Conservation (phyloP, 2,888 invertebrate species). For the Agriopis marginaria region DNA sequence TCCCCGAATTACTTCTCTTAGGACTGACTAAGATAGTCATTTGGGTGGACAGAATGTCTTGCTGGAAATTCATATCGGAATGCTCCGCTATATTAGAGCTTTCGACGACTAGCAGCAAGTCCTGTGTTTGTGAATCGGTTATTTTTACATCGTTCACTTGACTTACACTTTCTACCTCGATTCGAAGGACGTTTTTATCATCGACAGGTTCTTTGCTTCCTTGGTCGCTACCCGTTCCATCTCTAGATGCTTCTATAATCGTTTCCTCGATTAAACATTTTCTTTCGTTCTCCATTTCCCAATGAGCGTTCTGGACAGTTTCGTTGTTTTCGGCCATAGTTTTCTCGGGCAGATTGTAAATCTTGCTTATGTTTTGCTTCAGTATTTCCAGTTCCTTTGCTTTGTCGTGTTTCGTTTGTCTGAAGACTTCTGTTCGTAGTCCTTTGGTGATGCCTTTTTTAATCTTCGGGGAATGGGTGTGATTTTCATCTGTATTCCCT, state of each 20-base stretch:
- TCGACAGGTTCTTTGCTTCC: neutral
- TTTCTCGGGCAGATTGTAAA: slow-evolving; percentile 54
- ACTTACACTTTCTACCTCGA: slow-evolving; percentile 62
- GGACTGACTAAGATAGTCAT: slow-evolving; percentile 70
- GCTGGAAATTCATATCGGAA: slow-evolving; percentile 38
- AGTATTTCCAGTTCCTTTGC: slow-evolving; percentile 59
- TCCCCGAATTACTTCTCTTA: slow-evolving; percentile 41
- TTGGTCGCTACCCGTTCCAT: slow-evolving; percentile 4
- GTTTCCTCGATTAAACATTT: neutral
- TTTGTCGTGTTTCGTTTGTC: slow-evolving; percentile 46
- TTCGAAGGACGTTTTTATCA: slow-evolving; percentile 55
- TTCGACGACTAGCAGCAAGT: slow-evolving; percentile 60
- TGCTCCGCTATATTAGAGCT: slow-evolving; percentile 56
- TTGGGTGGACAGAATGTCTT: slow-evolving; percentile 48
- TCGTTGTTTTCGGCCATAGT: slow-evolving; percentile 22
- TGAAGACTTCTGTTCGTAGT: slow-evolving; percentile 36
- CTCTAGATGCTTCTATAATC: slow-evolving; percentile 1
- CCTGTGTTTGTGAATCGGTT: slow-evolving; percentile 48
- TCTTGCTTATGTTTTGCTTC: slow-evolving; percentile 61
- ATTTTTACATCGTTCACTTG: slow-evolving; percentile 53
- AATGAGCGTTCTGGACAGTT: neutral
- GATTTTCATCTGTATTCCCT: neutral
- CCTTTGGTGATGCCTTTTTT: slow-evolving; percentile 11
- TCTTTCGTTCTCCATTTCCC: neutral
- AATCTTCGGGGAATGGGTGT: neutral